These are phyloP conservation scores for Caretta caretta DNA, from an alignment of 2,113 vertebrate species.

Conservation along the genomic window DNA sequence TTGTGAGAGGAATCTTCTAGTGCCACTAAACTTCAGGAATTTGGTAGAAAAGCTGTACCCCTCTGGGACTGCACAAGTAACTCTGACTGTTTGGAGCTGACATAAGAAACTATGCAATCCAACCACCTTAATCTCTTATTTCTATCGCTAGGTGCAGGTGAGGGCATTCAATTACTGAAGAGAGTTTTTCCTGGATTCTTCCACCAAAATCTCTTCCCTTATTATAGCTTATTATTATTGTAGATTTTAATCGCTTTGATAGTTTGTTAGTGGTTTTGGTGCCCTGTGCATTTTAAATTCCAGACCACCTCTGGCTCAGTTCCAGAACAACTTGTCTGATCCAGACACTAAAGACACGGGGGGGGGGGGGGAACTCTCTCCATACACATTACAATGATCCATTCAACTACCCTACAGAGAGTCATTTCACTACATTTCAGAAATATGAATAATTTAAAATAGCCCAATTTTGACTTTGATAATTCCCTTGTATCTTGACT, in stretches of 20 bases:
- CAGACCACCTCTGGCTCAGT: background rate
- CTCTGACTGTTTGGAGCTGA: background rate
- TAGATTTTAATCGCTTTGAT: background rate
- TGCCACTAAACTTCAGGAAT: background rate
- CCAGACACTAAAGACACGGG: rapidly evolving
- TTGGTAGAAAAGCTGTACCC: background rate
- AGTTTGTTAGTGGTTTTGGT: background rate
- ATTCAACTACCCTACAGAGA: background rate
- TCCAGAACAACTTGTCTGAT: background rate
- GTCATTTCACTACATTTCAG: background rate
- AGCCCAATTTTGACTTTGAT: background rate
- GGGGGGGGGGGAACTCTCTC: background rate
- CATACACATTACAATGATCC: background rate
- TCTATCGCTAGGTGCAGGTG: background rate
- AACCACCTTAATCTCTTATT: background rate
- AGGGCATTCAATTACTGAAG: background rate
- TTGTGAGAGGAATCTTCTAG: background rate
- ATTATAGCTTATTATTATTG: rapidly evolving
- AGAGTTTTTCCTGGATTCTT: background rate
- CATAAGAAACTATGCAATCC: background rate
- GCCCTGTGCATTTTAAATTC: background rate
- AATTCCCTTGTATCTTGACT: background rate
- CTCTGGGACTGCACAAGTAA: background rate
- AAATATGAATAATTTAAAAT: background rate
- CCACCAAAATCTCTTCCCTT: background rate